These are phyloP conservation scores for Pristionchus maxplancki DNA, from an alignment of 2,888 invertebrate species.

Conservation along the genomic window DNA sequence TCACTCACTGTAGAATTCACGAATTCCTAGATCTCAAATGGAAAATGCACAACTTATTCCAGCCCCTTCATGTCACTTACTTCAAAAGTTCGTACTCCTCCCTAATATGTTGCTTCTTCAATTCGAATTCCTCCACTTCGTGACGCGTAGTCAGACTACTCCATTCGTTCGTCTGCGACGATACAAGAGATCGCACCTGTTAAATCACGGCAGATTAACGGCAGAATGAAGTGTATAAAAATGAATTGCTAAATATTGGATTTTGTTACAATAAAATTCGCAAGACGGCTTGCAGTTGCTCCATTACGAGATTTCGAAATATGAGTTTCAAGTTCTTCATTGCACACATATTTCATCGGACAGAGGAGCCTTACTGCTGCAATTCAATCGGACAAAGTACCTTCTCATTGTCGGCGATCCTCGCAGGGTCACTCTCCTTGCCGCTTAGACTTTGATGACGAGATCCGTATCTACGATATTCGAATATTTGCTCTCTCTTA, in stretches of 20 bases:
- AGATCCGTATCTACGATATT: not conserved
- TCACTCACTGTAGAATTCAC: not conserved
- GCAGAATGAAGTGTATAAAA: not conserved
- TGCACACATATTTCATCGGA: too few species aligned
- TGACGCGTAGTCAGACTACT: constrained; percentile 88
- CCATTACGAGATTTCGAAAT: too few species aligned
- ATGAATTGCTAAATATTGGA: not conserved
- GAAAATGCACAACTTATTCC: not conserved
- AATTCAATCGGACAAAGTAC: too few species aligned
- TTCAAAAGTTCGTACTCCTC: constrained; percentile 82
- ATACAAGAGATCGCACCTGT: constrained; percentile 84
- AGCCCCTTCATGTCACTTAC: constrained; percentile 48
- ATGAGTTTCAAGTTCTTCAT: too few species aligned
- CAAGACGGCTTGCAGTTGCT: too few species aligned
- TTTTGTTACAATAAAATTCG: too few species aligned
- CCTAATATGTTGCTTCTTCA: constrained; percentile 84
- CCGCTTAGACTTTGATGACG: constrained; percentile 41
- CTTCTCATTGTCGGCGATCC: constrained; percentile 40
- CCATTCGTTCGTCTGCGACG: constrained; percentile 95
- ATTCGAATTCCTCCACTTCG: constrained; percentile 86
- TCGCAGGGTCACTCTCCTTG: constrained; percentile 47
- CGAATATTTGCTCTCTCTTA: too few species aligned
- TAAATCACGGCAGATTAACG: constrained; percentile 41
- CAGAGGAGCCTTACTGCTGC: too few species aligned
- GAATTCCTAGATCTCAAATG: not conserved